Evolutionary conservation across 2,888 invertebrate species (phyloP).

Genomic region (Sarcophaga caerulescens): DNA sequence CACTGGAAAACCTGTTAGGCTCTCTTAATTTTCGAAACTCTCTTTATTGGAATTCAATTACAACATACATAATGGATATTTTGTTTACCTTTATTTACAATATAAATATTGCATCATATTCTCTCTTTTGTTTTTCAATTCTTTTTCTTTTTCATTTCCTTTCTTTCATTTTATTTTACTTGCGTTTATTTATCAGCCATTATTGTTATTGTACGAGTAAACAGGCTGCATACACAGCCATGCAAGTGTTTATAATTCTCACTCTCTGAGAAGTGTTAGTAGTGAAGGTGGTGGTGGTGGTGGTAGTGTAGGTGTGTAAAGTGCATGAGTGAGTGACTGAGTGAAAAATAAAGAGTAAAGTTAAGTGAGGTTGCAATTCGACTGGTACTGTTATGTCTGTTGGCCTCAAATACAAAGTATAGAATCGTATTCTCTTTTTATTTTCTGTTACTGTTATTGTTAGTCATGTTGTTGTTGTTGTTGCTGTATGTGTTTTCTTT

Average conservation of each 20-base stretch:
- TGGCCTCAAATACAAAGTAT: constrained; percentile 28
- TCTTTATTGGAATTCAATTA: not conserved
- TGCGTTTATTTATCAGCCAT: not conserved
- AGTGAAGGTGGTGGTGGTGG: too few relatives aligned
- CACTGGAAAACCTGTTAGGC: not conserved
- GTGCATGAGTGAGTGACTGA: constrained; percentile 35
- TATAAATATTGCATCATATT: not conserved
- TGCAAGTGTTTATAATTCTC: constrained; percentile 65
- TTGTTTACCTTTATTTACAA: too few relatives aligned
- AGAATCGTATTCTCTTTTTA: not conserved
- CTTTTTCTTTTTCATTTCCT: not conserved
- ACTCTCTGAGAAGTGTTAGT: constrained; percentile 33
- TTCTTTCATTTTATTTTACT: too few relatives aligned
- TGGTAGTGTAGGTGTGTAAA: not conserved
- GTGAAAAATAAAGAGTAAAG: constrained; percentile 19
- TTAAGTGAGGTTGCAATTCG: constrained; percentile 19
- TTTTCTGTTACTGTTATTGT: constrained; percentile 17
- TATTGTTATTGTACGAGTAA: constrained; percentile 65
- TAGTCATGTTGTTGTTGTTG: constrained; percentile 27
- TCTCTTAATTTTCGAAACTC: not conserved
- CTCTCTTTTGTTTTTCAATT: not conserved
- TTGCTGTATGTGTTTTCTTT: constrained; percentile 32
- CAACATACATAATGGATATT: too few relatives aligned
- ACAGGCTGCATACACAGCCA: constrained; percentile 8
- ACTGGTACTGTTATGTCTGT: not conserved